phyloP scores from a whole-genome alignment of 2,888 invertebrate genomes.

The Biston stratarius region DNA sequence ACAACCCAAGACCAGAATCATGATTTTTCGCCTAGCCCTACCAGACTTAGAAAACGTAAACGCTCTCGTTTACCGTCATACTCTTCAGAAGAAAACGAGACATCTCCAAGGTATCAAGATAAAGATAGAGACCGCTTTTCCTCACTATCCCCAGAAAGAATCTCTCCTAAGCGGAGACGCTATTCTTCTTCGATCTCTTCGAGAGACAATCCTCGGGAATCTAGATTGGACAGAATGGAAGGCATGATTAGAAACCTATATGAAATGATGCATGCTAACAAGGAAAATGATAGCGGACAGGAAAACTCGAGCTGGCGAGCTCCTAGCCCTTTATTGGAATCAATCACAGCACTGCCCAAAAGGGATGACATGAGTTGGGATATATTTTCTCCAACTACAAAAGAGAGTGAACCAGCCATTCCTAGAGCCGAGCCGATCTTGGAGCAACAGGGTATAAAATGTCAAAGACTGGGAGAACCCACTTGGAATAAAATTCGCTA shows the following conservation, averaged over 20 bases:
- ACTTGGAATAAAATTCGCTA: too few relatives aligned
- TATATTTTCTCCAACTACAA: not conserved
- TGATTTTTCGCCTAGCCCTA: not conserved
- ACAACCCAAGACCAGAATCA: not conserved
- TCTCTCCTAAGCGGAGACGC: not conserved
- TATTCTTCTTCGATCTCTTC: not conserved
- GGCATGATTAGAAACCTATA: not conserved
- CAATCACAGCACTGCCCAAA: not conserved
- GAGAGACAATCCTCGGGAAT: not conserved
- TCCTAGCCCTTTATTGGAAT: not conserved
- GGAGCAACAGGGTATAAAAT: too few relatives aligned
- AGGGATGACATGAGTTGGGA: not conserved
- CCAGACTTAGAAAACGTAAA: not conserved
- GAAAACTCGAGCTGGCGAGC: not conserved
- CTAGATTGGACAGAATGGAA: not conserved
- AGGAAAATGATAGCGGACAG: not conserved
- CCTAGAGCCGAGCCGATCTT: too few relatives aligned
- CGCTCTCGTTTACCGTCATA: not conserved
- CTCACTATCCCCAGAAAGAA: not conserved
- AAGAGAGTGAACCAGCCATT: not conserved
- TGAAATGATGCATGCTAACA: not conserved
- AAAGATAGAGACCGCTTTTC: constrained; percentile 21
- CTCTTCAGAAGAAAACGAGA: not conserved
- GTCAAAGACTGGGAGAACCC: not conserved
- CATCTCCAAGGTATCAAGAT: not conserved